A percentile compares a stretch with the other conserved stretches of the same genome.
Conservation (phyloP, 2,888 invertebrate species). For the Drosophila maculinotata region DNA sequence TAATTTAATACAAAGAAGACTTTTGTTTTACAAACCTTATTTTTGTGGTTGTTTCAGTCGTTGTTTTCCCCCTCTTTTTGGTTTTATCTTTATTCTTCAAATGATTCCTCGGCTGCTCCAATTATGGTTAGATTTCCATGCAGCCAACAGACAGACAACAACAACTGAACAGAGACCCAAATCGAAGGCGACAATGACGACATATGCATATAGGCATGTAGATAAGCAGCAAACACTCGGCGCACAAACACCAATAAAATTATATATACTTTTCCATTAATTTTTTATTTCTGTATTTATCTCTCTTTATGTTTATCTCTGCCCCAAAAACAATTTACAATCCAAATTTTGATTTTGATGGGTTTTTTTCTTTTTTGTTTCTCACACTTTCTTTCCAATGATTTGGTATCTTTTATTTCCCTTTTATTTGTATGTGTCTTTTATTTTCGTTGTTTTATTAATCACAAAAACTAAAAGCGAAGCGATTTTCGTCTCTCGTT, state of each 20-base stretch:
- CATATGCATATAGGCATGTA: slow-evolving; percentile 69
- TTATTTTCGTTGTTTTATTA: slow-evolving; percentile 50
- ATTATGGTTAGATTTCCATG: slow-evolving; percentile 54
- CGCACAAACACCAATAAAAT: slow-evolving; percentile 52
- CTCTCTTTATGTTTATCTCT: slow-evolving; percentile 76
- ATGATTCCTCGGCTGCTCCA: slow-evolving; percentile 65
- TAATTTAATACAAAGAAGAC: slow-evolving; percentile 35
- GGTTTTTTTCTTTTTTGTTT: slow-evolving; percentile 45
- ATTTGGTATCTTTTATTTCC: slow-evolving; percentile 34
- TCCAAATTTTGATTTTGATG: slow-evolving; percentile 68
- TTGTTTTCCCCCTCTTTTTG: slow-evolving; percentile 20
- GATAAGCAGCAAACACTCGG: slow-evolving; percentile 21
- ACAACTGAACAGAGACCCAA: slow-evolving; percentile 24
- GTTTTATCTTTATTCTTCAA: slow-evolving; percentile 55
- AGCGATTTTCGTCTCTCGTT: slow-evolving; percentile 30
- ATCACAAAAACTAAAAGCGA: slow-evolving; percentile 36
- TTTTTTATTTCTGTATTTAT: slow-evolving; percentile 77
- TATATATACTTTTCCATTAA: slow-evolving; percentile 67
- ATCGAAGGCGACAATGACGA: slow-evolving; percentile 57
- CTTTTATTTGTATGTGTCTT: slow-evolving; percentile 19
- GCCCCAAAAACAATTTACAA: slow-evolving; percentile 71
- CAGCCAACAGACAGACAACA: slow-evolving; percentile 27
- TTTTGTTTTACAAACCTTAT: slow-evolving; percentile 43
- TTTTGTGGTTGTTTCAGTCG: slow-evolving; percentile 7
- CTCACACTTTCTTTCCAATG: slow-evolving; percentile 72